phyloP scores from a whole-genome alignment of 2,113 vertebrate species.

The Poicephalus meyeri region DNA sequence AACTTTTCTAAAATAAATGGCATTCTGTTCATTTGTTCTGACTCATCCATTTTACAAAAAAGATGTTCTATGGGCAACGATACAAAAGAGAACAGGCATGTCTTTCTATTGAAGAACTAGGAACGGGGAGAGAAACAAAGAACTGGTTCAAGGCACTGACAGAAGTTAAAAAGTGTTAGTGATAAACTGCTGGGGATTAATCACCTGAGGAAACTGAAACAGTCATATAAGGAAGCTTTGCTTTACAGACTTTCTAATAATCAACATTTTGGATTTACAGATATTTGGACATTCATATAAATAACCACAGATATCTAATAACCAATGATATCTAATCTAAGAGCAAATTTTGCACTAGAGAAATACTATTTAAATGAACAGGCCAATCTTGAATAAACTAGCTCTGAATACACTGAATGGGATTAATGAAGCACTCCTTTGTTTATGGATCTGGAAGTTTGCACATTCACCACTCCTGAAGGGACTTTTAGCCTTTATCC shows the following conservation, averaged over 20 bases:
- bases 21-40: not conserved
- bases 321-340: not conserved
- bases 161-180: not conserved
- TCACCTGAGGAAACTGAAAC: not conserved
- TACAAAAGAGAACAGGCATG: not conserved
- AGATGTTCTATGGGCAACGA: not conserved
- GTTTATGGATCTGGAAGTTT: not conserved
- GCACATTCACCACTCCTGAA: not conserved
- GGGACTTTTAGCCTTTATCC: not conserved
- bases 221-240: not conserved
- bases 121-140: not conserved
- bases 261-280: not conserved
- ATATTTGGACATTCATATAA: not conserved
- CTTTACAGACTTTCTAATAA: not conserved
- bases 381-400: not conserved
- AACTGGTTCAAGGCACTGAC: not conserved
- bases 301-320: not conserved
- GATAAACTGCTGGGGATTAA: not conserved
- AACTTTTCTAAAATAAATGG: not conserved
- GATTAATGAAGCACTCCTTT: not conserved
- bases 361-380: not conserved
- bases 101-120: not conserved
- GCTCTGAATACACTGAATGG: not conserved
- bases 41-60: not conserved
- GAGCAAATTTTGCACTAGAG: not conserved